Evolutionary conservation across 2,888 invertebrate species (phyloP).

Genomic region (Spisula solida): DNA sequence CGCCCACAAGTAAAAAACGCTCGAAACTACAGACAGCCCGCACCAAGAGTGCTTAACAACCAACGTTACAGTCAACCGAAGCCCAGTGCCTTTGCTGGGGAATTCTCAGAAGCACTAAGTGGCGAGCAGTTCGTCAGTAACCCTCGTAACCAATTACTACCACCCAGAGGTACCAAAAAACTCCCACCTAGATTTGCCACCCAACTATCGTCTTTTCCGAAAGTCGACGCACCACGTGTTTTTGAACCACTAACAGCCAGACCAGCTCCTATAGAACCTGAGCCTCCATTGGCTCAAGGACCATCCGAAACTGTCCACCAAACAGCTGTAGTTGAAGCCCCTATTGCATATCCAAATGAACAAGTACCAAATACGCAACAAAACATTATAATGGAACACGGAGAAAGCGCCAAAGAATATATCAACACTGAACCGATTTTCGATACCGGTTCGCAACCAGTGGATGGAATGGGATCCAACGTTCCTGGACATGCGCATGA

Average conservation of each 20-base stretch:
- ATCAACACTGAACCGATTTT: neutral
- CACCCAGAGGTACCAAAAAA: neutral
- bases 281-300: neutral
- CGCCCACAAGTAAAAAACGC: no score
- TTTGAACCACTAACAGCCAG: neutral
- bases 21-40: neutral
- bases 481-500: neutral
- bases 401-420: neutral
- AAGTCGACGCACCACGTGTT: neutral
- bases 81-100: neutral
- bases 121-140: neutral
- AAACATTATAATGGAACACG: neutral
- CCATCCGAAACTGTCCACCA: no score
- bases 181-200: neutral
- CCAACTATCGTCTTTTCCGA: neutral
- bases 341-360: neutral
- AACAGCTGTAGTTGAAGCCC: no score
- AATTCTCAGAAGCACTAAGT: neutral
- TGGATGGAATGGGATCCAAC: neutral
- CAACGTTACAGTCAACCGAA: neutral
- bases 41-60: neutral
- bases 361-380: neutral
- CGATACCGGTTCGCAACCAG: neutral
- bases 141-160: neutral
- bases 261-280: neutral